These are phyloP conservation scores for Pipa parva DNA, from an alignment of 2,113 vertebrate species.

Conservation along the genomic window DNA sequence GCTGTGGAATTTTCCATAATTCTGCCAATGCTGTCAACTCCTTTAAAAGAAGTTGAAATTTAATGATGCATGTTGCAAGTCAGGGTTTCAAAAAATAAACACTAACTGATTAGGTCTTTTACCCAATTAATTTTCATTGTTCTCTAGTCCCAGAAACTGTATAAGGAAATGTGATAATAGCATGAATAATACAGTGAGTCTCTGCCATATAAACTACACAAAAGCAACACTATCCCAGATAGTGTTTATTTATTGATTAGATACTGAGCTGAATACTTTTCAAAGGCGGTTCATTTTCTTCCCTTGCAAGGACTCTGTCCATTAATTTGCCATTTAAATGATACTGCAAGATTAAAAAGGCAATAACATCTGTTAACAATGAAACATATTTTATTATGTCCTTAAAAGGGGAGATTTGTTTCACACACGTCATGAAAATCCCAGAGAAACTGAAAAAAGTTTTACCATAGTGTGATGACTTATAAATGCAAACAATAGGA, in stretches of 20 bases:
- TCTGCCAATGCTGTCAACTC: neutral
- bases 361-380: no score
- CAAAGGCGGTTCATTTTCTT: conserved; percentile 7
- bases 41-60: neutral
- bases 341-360: no score
- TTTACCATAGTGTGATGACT: no score
- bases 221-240: conserved; percentile 20
- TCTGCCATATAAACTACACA: conserved; percentile 29
- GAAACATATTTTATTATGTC: no score
- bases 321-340: neutral
- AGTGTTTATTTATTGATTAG: conserved; percentile 32
- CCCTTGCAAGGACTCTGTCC: neutral
- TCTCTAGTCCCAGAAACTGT: conserved; percentile 28
- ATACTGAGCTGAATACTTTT: conserved; percentile 19
- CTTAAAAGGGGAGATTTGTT: no score
- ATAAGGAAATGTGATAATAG: conserved; percentile 21
- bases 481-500: no score
- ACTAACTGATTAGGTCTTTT: conserved; percentile 18
- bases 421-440: no score
- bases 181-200: conserved; percentile 38
- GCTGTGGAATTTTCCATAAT: no score
- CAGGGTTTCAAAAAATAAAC: neutral
- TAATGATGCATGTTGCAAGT: neutral
- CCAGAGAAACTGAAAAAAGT: no score
- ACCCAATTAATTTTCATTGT: conserved; percentile 33